Conservation (phyloP, 2,113 vertebrate genomes). For the Loxodonta africana region DNA sequence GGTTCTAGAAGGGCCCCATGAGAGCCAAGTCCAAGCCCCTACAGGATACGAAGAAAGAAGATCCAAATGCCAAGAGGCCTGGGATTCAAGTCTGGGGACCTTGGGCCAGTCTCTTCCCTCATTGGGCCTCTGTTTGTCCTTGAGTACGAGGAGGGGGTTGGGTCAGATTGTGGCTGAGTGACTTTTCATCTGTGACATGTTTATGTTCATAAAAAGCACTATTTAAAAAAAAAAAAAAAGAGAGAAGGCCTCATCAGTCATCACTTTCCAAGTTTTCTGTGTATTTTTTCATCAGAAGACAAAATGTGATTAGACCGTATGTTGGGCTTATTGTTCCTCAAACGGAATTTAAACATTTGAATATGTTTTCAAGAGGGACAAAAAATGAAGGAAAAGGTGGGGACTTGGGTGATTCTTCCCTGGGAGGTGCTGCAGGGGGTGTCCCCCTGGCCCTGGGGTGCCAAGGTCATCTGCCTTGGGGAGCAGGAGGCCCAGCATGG, state of each 20-base stretch:
- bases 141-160: not conserved
- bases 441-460: not conserved
- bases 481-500: not conserved
- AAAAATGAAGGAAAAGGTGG: slow-evolving; percentile 29
- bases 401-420: not conserved
- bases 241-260: not conserved
- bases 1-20: not conserved
- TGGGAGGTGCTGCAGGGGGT: not conserved
- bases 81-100: too few relatives aligned
- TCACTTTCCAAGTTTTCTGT: slow-evolving; percentile 71
- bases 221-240: not conserved
- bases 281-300: slow-evolving; percentile 67
- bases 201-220: not conserved
- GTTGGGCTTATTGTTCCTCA: slow-evolving; percentile 74
- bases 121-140: not conserved
- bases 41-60: not conserved
- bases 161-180: not conserved
- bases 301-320: slow-evolving; percentile 74
- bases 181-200: not conserved
- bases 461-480: too few relatives aligned
- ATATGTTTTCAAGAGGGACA: slow-evolving; percentile 62
- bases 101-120: not conserved
- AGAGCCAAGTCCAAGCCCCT: not conserved
- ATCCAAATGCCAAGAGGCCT: not conserved
- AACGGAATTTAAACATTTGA: slow-evolving; percentile 71